These are phyloP conservation scores for Margarornis squamiger DNA, from an alignment of 2,797 vertebrate genomes.

Conservation along the genomic window DNA sequence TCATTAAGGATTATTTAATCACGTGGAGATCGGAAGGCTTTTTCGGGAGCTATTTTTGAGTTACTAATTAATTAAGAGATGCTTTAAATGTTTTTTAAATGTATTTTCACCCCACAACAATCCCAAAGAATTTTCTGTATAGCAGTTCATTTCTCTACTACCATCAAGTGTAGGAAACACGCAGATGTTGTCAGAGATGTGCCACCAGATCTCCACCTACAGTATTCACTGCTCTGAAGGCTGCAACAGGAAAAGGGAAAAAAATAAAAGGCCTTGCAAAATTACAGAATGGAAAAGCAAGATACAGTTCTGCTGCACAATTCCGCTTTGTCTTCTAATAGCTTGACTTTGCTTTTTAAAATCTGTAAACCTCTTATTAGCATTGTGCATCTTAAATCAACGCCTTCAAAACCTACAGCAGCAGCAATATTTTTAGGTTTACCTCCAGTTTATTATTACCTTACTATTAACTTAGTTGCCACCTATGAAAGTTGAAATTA, in stretches of 20 bases:
- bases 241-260: neutral
- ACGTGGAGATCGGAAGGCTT: constrained; percentile 27
- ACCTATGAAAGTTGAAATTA: neutral
- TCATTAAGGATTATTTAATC: constrained; percentile 57
- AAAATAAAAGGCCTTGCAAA: neutral
- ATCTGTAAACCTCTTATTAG: neutral
- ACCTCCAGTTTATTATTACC: neutral
- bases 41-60: constrained; percentile 25
- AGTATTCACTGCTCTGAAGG: neutral
- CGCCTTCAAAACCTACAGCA: neutral
- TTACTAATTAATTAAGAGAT: constrained; percentile 19
- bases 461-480: neutral
- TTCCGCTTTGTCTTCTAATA: neutral
- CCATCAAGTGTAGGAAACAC: neutral
- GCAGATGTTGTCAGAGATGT: neutral
- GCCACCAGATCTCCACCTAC: neutral
- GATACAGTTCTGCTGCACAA: neutral
- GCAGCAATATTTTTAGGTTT: neutral
- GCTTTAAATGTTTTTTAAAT: constrained; percentile 15
- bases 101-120: neutral
- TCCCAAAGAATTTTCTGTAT: neutral
- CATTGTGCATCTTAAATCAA: neutral
- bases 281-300: neutral
- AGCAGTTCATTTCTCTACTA: neutral
- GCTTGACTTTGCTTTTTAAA: neutral